phyloP scores from a whole-genome alignment of 2,113 vertebrate genomes.

The Procavia capensis region DNA sequence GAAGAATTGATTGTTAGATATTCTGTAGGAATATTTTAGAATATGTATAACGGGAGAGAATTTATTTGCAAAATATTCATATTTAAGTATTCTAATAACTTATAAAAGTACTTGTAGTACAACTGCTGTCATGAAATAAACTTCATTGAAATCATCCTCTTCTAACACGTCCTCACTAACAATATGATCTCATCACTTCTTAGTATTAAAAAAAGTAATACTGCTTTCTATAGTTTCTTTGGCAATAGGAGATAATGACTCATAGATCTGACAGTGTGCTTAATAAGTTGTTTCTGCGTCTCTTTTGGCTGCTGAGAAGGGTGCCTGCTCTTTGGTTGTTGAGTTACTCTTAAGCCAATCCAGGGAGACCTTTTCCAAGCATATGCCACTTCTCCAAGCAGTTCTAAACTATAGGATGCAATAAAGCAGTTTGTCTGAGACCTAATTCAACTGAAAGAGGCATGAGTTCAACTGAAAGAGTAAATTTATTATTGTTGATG shows the following conservation, averaged over 20 bases:
- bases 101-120: neutral
- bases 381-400: neutral
- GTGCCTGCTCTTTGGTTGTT: neutral
- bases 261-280: neutral
- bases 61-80: neutral
- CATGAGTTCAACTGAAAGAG: neutral
- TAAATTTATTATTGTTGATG: neutral
- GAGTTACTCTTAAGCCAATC: neutral
- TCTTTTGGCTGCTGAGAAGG: neutral
- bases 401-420: neutral
- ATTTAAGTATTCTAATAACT: neutral
- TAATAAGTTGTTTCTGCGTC: neutral
- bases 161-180: neutral
- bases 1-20: neutral
- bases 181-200: neutral
- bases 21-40: neutral
- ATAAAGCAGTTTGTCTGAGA: neutral
- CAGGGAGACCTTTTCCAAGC: neutral
- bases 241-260: conserved; percentile 42
- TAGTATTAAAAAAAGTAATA: conserved; percentile 21
- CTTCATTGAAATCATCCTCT: neutral
- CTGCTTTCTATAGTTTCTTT: conserved; percentile 28
- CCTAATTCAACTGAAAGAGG: neutral
- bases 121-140: neutral
- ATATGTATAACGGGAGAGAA: neutral